Percentiles rank a stretch among this genome's conserved stretches.
phyloP scores from a whole-genome alignment of 2,113 vertebrate species.

The Coracopsis vasa region DNA sequence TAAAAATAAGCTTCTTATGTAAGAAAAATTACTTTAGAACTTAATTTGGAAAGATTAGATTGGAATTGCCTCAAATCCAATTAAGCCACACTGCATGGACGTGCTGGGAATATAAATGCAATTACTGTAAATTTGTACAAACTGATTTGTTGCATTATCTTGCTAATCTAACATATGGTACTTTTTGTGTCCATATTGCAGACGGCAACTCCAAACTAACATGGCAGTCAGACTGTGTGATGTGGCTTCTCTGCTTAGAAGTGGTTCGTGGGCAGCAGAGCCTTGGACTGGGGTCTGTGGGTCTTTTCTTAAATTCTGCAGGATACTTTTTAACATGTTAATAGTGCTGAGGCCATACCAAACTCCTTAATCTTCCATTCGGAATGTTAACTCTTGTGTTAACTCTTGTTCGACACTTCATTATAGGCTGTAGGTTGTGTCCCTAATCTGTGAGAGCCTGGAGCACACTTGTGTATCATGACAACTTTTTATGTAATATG shows the following conservation, averaged over 20 bases:
- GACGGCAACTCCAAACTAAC: conserved; percentile 98
- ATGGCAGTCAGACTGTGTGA: conserved; percentile 99
- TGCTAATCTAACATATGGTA: conserved; percentile 91
- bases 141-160: conserved; percentile 86
- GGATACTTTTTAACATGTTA: conserved; percentile 76
- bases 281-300: conserved; percentile 99
- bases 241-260: conserved; percentile 99
- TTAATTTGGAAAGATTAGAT: conserved; percentile 79
- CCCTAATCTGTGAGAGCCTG: conserved; percentile 56
- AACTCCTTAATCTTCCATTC: conserved; percentile 76
- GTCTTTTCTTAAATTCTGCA: conserved; percentile 85
- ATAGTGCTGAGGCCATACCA: conserved; percentile 90
- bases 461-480: conserved; percentile 28
- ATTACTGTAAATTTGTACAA: conserved; percentile 84
- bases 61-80: conserved; percentile 82
- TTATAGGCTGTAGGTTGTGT: conserved; percentile 36
- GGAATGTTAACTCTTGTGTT: not conserved
- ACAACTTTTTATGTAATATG: conserved; percentile 4
- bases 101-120: conserved; percentile 79
- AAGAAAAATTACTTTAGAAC: conserved; percentile 53
- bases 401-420: not conserved
- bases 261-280: conserved; percentile 99
- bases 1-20: conserved; percentile 53
- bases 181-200: conserved; percentile 99
- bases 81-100: conserved; percentile 85